phyloP scores from a whole-genome alignment of 2,113 vertebrate genomes.

The Regulus satrapa region DNA sequence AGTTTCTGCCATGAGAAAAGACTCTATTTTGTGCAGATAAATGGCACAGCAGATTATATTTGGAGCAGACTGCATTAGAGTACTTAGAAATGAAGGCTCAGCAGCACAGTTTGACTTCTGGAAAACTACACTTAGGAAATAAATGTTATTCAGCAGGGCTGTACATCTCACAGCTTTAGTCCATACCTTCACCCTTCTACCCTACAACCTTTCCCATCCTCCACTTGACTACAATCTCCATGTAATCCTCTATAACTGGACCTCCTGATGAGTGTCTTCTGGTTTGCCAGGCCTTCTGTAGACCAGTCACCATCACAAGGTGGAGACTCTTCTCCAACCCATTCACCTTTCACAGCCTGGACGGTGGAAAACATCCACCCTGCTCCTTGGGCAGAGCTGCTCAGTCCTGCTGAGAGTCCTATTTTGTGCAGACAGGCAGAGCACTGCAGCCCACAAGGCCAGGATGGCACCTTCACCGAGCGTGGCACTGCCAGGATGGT shows the following conservation, averaged over 20 bases:
- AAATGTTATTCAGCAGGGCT: neutral
- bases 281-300: neutral
- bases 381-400: neutral
- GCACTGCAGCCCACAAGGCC: neutral
- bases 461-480: neutral
- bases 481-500: accelerated
- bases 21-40: constrained; percentile 25
- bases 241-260: neutral
- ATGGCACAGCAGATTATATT: neutral
- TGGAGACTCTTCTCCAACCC: neutral
- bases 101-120: neutral
- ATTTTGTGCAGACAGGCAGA: neutral
- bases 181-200: neutral
- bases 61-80: neutral
- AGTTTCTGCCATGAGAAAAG: neutral
- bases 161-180: neutral
- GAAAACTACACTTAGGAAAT: neutral
- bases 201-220: neutral
- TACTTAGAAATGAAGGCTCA: neutral
- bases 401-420: neutral
- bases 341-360: neutral
- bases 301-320: neutral
- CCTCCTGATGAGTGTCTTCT: neutral
- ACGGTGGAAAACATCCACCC: neutral
- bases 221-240: neutral